These are phyloP conservation scores for Zaprionus lachaisei DNA, from an alignment of 1,140 invertebrate genomes.

Conservation along the genomic window DNA sequence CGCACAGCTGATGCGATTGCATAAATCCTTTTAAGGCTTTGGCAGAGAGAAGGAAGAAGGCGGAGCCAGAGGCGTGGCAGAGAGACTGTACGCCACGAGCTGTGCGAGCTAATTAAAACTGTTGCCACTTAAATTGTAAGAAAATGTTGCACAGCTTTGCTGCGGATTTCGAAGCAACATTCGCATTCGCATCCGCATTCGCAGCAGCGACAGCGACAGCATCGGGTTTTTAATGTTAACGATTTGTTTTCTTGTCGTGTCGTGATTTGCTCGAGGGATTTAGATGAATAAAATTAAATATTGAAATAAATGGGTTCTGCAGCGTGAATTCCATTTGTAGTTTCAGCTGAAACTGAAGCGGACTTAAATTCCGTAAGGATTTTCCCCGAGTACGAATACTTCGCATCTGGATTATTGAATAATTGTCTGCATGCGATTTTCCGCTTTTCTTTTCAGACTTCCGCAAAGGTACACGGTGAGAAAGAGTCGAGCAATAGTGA, in stretches of 20 bases:
- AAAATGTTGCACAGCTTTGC: constrained; percentile 55
- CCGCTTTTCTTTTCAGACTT: neutral
- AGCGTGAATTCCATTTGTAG: constrained; percentile 20
- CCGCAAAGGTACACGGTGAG: neutral
- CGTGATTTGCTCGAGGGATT: constrained; percentile 31
- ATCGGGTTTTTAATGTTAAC: constrained; percentile 51
- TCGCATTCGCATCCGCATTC: neutral
- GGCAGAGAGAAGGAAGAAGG: no score
- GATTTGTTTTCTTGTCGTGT: constrained; percentile 56
- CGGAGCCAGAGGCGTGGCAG: neutral
- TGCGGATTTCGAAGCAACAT: constrained; percentile 34
- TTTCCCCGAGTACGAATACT: neutral
- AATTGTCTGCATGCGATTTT: neutral
- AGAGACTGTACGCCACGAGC: neutral
- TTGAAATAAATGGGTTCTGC: constrained; percentile 43
- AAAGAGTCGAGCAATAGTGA: neutral
- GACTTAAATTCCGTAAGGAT: neutral
- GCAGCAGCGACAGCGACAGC: constrained; percentile 6
- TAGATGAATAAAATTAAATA: constrained; percentile 50
- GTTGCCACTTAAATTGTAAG: constrained; percentile 58
- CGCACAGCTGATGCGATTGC: constrained; percentile 58
- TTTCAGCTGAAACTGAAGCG: neutral
- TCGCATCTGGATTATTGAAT: neutral
- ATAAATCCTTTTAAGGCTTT: constrained; percentile 53
- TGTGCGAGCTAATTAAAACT: constrained; percentile 56